phyloP scores from a whole-genome alignment of 2,113 vertebrate species.

The pig (Sus scrofa) region DNA sequence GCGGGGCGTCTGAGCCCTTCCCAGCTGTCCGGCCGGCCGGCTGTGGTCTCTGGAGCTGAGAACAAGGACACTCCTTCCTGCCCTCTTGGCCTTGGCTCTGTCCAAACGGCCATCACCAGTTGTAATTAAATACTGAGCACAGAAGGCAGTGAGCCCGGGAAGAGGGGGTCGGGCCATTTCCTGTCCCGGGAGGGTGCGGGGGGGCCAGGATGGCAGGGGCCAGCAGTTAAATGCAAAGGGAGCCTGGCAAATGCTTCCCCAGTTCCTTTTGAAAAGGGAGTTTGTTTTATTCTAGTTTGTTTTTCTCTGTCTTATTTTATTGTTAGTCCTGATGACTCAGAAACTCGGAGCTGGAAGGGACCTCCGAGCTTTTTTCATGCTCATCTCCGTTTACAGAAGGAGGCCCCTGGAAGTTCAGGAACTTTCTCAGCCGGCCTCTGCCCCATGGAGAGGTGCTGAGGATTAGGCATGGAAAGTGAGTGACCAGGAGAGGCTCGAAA shows the following conservation, averaged over 20 bases:
- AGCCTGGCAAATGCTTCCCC: not conserved
- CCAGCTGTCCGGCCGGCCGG: slow-evolving; percentile 65
- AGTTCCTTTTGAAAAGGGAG: not conserved
- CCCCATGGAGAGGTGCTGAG: not conserved
- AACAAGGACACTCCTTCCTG: slow-evolving; percentile 72
- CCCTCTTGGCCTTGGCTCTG: slow-evolving; percentile 64
- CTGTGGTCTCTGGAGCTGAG: slow-evolving; percentile 22
- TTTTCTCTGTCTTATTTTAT: not conserved
- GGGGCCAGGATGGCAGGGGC: slow-evolving; percentile 2
- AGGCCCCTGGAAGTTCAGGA: not conserved
- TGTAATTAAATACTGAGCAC: slow-evolving; percentile 73
- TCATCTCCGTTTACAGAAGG: not conserved
- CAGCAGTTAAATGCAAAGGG: not conserved
- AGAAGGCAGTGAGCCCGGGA: not conserved
- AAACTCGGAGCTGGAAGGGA: slow-evolving; percentile 46
- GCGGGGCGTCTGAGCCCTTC: slow-evolving; percentile 54
- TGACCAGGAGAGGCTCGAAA: not conserved
- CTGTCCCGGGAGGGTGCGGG: not conserved
- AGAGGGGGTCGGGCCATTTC: not conserved
- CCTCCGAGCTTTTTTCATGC: slow-evolving; percentile 9
- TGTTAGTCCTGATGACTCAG: slow-evolving; percentile 43
- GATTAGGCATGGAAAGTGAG: not conserved
- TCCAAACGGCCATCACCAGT: slow-evolving; percentile 59
- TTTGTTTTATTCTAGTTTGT: slow-evolving; percentile 16
- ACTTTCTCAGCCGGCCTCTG: not conserved